Base-by-base conservation (phyloP, 1,140 invertebrate species). In the Formica selysi region DNA sequence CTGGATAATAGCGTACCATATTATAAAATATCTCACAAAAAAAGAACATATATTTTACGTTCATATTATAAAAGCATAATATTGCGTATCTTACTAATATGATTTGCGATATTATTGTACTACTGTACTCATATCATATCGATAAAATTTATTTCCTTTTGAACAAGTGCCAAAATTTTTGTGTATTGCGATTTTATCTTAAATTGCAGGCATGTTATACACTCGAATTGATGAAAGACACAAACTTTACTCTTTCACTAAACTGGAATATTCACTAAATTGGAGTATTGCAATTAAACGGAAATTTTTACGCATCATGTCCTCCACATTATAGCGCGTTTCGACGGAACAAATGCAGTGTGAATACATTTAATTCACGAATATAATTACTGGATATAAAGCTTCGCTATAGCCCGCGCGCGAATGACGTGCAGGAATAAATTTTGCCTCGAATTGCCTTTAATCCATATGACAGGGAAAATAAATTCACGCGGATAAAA, bases 11-110 rank as follows among this genome's bases (percentile, higher is more conserved):
- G 22, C 8, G 54, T n/a, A 22, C 5, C 16, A 22, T 5, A 57
- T 57, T 70, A n/a, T 80, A 80, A 80, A 57, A 41, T 68, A 26
- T 48, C 3, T 32, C 36, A 38, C 36, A 57, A 16, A 80, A 80
- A 68, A 67, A 54, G 3, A 3, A 41, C 1, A 57, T n/a, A 41
- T 29, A 26, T 41, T 57, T 54, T 67, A 3, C 64, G 41, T 80
- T 80, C 44, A 79, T 1, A 19, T 68, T 80, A 41, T 57, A 29
- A 68, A n/a, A 61, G 19, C 7, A 10, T 62, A 41, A 26, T 51
- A 6, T 78, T 19, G 26, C 8, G 8, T 11, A 6, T 80, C 8
- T 67, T 29, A 67, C 11, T 51, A 41, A 7, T 26, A 41, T 19
- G 54, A 38, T 36, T 13, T 1, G 61, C 41, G 26, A n/a, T 29